Evolutionary conservation across 2,888 invertebrate genomes (phyloP).

Genomic region (Desoria tigrina): DNA sequence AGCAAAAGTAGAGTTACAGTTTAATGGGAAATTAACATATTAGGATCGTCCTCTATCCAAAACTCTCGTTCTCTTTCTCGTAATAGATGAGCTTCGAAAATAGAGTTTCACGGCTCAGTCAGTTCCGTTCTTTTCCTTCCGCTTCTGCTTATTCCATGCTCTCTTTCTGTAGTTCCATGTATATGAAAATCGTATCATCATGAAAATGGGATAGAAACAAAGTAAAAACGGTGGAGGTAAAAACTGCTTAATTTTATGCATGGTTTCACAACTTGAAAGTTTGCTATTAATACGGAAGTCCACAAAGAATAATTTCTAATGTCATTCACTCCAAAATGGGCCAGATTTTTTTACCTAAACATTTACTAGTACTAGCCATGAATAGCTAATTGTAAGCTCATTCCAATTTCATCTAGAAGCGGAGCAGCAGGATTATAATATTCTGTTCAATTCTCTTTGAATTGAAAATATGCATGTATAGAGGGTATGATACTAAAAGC

Average conservation of each 20-base stretch:
- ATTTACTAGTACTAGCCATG: slow-evolving; percentile 48
- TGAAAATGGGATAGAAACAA: slow-evolving; percentile 49
- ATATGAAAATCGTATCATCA: slow-evolving; percentile 40
- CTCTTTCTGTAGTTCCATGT: background rate
- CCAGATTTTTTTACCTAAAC: slow-evolving; percentile 48
- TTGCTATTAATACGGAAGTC: slow-evolving; percentile 53
- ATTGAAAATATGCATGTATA: too few species aligned
- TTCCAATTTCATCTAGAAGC: slow-evolving; percentile 16
- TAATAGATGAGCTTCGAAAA: slow-evolving; percentile 27
- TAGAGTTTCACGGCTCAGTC: slow-evolving; percentile 39
- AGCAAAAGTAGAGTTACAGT: slow-evolving; percentile 8
- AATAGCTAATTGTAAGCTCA: slow-evolving; percentile 31
- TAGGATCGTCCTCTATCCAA: background rate
- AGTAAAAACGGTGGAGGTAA: slow-evolving; percentile 50
- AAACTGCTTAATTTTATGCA: slow-evolving; percentile 54
- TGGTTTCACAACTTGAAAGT: slow-evolving; percentile 54
- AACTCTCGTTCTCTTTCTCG: background rate
- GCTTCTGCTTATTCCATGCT: slow-evolving; percentile 16
- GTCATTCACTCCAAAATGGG: slow-evolving; percentile 54
- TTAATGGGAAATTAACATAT: slow-evolving; percentile 3
- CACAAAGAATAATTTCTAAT: slow-evolving; percentile 53
- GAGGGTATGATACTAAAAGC: too few species aligned
- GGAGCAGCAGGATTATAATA: too few species aligned
- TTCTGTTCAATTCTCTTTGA: too few species aligned
- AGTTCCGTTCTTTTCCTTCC: slow-evolving; percentile 26